Percentiles rank a stretch among this genome's conserved stretches.
These are phyloP conservation scores for Tetramorium bicarinatum DNA, from an alignment of 2,888 invertebrate species.

Conservation along the genomic window DNA sequence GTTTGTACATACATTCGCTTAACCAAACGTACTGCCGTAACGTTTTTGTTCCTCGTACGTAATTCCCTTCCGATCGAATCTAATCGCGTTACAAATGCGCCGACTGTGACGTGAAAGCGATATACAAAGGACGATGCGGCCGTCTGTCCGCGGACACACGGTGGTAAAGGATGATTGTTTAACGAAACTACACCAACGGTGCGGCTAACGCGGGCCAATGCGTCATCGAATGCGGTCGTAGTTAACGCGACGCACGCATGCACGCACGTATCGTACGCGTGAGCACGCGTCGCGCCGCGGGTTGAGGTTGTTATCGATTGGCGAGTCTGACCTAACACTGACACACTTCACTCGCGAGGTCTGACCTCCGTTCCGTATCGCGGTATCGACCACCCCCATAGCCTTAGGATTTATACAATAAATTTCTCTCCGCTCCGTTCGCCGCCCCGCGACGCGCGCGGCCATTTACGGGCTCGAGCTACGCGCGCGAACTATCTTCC, in stretches of 20 bases:
- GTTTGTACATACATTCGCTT: slow-evolving; percentile 16
- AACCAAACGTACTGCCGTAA: background rate
- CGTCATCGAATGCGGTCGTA: background rate
- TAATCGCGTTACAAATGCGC: slow-evolving; percentile 30
- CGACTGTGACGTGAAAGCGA: background rate
- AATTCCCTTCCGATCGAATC: slow-evolving; percentile 27
- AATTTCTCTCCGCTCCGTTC: slow-evolving; percentile 50
- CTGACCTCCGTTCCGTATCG: slow-evolving; percentile 79
- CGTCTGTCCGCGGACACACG: background rate
- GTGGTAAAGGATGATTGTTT: background rate
- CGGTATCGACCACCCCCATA: slow-evolving; percentile 72
- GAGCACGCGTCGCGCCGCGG: slow-evolving; percentile 54
- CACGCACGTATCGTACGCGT: slow-evolving; percentile 7
- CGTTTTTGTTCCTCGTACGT: slow-evolving; percentile 9
- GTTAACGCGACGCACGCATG: slow-evolving; percentile 2
- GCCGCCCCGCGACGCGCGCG: slow-evolving; percentile 36
- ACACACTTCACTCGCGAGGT: slow-evolving; percentile 82
- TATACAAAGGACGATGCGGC: slow-evolving; percentile 1
- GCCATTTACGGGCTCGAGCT: slow-evolving; percentile 43
- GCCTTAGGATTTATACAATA: slow-evolving; percentile 71
- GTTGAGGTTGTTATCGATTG: slow-evolving; percentile 83
- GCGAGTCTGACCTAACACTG: slow-evolving; percentile 85
- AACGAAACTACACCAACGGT: slow-evolving; percentile 5
- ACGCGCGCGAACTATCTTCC: slow-evolving; percentile 34
- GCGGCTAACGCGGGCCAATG: background rate